These are phyloP conservation scores for Xylocampa areola DNA, from an alignment of 2,888 invertebrate genomes.

Conservation along the genomic window DNA sequence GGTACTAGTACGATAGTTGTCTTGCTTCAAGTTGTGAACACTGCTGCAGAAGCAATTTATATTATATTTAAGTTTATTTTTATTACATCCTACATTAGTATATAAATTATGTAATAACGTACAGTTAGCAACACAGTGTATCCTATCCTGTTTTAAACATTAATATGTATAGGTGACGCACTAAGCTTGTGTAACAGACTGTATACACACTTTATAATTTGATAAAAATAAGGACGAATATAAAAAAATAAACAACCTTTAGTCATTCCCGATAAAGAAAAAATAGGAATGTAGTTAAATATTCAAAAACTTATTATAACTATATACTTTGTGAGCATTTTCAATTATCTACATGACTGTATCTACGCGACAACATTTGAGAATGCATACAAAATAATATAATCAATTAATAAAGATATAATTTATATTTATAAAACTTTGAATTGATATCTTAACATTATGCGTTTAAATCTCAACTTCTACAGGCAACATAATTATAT, in stretches of 20 bases:
- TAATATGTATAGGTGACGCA: constrained; percentile 18
- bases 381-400: no score
- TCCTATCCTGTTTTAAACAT: not conserved
- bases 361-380: constrained; percentile 8
- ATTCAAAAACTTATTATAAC: constrained; percentile 54
- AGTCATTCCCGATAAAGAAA: constrained; percentile 49
- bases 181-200: constrained; percentile 4
- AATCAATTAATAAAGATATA: no score
- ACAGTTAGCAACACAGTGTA: constrained; percentile 16
- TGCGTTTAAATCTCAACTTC: constrained; percentile 21
- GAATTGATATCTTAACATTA: constrained; percentile 23
- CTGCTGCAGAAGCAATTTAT: constrained; percentile 18
- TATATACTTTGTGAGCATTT: constrained; percentile 62
- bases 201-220: constrained; percentile 11
- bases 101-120: constrained; percentile 9
- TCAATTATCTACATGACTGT: constrained; percentile 49
- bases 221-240: constrained; percentile 45
- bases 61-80: no score
- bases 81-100: constrained; percentile 31
- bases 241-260: constrained; percentile 47
- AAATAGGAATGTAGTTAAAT: constrained; percentile 58
- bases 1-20: no score
- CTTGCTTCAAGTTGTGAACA: no score
- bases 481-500: not conserved
- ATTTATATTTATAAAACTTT: constrained; percentile 5